Evolutionary conservation across 1,140 invertebrate genomes (phyloP).

Genomic region (Trachelipus rathkii): DNA sequence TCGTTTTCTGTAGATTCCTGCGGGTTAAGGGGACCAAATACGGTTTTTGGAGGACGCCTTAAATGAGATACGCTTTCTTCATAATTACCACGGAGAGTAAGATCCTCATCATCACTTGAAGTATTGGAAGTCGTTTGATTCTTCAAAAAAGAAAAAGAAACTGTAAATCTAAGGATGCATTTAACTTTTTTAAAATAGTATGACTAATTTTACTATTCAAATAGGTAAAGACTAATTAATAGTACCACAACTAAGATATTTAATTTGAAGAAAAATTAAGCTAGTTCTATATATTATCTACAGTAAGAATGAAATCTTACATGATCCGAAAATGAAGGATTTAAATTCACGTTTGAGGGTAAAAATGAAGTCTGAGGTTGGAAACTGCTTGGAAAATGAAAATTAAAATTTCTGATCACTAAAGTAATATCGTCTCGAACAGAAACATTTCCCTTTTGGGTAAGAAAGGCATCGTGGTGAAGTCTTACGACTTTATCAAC

Average conservation of each 20-base stretch:
- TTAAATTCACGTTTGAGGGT: background rate
- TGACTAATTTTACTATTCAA: background rate
- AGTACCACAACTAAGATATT: background rate
- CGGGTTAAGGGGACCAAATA: background rate
- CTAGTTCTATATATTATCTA: background rate
- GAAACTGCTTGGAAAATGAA: conserved; percentile 48
- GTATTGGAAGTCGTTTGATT: background rate
- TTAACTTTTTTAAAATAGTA: no score
- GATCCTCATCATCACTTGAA: conserved; percentile 26
- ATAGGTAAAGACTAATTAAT: background rate
- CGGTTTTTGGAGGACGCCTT: conserved; percentile 13
- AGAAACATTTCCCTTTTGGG: conserved; percentile 47
- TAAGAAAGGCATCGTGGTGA: conserved; percentile 73
- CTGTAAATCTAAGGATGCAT: no score
- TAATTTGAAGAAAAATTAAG: background rate
- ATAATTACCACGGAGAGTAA: conserved; percentile 24
- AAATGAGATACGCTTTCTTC: background rate
- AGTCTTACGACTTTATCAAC: conserved; percentile 77
- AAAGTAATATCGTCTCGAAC: conserved; percentile 75
- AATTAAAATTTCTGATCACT: conserved; percentile 81
- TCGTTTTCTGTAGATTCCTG: conserved; percentile 20
- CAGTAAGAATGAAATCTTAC: background rate
- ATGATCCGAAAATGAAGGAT: background rate
- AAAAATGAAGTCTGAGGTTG: conserved; percentile 27
- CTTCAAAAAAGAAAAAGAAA: no score